Percentiles rank a stretch among this genome's conserved stretches.
Conservation (phyloP, 2,888 invertebrate genomes). For the Zonitis immaculata region DNA sequence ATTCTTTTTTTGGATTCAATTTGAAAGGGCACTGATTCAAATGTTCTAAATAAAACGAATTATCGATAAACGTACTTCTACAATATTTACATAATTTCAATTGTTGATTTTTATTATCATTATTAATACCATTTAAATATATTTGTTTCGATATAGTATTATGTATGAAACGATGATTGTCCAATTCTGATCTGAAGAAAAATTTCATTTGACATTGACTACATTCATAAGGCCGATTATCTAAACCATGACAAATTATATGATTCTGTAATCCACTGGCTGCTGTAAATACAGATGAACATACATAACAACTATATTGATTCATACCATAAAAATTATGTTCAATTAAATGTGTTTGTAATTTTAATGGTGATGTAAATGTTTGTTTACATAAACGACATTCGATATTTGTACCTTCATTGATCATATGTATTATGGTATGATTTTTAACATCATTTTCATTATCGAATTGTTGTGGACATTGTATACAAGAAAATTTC, state of each 20-base stretch:
- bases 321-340: conserved; percentile 87
- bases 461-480: conserved; percentile 59
- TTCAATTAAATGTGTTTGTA: conserved; percentile 86
- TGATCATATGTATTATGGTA: conserved; percentile 41
- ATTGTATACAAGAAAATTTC: conserved; percentile 63
- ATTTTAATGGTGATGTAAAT: conserved; percentile 71
- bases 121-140: conserved; percentile 10
- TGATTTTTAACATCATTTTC: conserved; percentile 62
- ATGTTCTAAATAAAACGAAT: conserved; percentile 24
- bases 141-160: conserved; percentile 5
- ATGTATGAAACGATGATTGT: conserved; percentile 65
- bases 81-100: conserved; percentile 26
- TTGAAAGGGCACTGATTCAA: conserved; percentile 24
- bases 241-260: conserved; percentile 72
- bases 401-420: conserved; percentile 55
- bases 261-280: conserved; percentile 77
- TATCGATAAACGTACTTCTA: conserved; percentile 22
- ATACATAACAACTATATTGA: conserved; percentile 82
- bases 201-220: conserved; percentile 77
- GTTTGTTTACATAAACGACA: conserved; percentile 78
- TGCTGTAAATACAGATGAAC: conserved; percentile 81
- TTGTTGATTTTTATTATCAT: conserved; percentile 14
- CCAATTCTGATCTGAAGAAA: conserved; percentile 86
- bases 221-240: conserved; percentile 82
- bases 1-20: conserved; percentile 19